Conservation (phyloP, 2,797 vertebrate species). For the Etheostoma nigrum region DNA sequence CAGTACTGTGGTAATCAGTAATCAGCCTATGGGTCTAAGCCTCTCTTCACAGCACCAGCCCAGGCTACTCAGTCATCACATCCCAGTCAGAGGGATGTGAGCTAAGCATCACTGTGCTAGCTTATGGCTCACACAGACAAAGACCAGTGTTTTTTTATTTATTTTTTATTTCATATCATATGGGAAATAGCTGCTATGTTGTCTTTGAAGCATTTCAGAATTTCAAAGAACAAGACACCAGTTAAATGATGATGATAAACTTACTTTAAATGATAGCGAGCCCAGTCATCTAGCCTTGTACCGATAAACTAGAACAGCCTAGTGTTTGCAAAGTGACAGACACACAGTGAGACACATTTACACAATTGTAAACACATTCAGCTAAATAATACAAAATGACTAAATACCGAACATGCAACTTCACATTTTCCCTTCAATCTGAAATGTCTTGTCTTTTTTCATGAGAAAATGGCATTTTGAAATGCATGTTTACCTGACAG, state of each 20-base stretch:
- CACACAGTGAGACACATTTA: neutral
- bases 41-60: constrained; percentile 49
- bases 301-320: constrained; percentile 5
- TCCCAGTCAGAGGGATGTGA: constrained; percentile 42
- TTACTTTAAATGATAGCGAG: neutral
- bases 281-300: neutral
- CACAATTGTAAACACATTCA: constrained; percentile 25
- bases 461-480: neutral
- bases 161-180: neutral
- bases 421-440: neutral
- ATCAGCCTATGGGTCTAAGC: constrained; percentile 81
- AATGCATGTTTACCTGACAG: neutral
- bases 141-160: neutral
- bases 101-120: constrained; percentile 29
- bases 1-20: constrained; percentile 80
- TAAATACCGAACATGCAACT: constrained; percentile 17
- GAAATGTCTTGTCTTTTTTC: neutral
- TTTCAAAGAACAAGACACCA: neutral
- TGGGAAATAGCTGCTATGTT: neutral
- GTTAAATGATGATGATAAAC: neutral
- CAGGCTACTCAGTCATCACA: constrained; percentile 53
- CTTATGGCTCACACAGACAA: constrained; percentile 28
- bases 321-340: constrained; percentile 21
- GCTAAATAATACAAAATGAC: neutral
- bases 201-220: neutral